These are phyloP conservation scores for Saturnia japonica DNA, from an alignment of 2,888 invertebrate species.

Conservation along the genomic window DNA sequence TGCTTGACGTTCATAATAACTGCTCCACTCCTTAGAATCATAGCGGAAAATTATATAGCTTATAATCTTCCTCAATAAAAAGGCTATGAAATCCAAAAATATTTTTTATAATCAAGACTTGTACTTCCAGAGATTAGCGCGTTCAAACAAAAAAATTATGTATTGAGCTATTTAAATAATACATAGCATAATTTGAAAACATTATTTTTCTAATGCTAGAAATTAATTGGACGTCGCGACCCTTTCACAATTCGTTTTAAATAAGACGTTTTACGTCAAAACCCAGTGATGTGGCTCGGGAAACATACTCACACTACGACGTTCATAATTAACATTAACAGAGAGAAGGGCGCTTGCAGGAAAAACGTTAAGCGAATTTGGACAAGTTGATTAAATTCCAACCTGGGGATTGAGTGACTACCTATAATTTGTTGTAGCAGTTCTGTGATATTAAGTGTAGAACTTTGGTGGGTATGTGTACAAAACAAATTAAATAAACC, in stretches of 20 bases:
- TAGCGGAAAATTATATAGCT: no score
- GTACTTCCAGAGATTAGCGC: no score
- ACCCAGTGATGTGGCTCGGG: neutral
- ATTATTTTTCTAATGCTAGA: neutral
- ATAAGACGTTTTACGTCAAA: conserved; percentile 26
- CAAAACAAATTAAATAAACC: neutral
- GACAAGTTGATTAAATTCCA: conserved; percentile 7
- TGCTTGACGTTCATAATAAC: no score
- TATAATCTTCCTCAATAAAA: no score
- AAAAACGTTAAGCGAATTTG: conserved; percentile 1
- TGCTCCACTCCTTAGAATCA: no score
- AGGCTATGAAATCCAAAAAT: no score
- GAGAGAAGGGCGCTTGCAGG: neutral
- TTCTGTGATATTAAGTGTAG: neutral
- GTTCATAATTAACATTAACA: conserved; percentile 5
- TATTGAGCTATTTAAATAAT: no score
- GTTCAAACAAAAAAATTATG: no score
- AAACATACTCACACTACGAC: neutral
- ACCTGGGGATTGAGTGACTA: neutral
- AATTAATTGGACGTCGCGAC: conserved; percentile 15
- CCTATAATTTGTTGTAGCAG: neutral
- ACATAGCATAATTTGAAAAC: no score
- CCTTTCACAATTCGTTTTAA: conserved; percentile 23
- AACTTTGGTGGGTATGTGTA: neutral
- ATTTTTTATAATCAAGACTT: no score